Percentiles rank a stretch among this genome's conserved stretches.
Evolutionary conservation across 2,113 vertebrate species (phyloP).

Genomic region (Machaerirhynchus nigripectus): DNA sequence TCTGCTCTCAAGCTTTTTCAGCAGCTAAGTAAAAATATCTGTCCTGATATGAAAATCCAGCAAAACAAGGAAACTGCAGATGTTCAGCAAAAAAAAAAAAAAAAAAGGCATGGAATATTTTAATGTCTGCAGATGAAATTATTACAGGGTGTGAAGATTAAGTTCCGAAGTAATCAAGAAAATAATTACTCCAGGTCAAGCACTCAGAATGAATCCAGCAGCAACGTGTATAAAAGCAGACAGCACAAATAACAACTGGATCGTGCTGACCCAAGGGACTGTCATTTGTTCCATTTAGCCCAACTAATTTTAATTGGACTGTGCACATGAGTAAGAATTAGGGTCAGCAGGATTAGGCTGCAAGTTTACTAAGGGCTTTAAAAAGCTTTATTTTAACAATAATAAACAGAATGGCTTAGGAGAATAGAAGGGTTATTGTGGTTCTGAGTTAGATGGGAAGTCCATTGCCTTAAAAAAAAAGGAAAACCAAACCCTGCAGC

Average conservation of each 20-base stretch:
- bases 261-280: rapidly evolving
- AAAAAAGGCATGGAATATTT: background rate
- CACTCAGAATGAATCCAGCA: background rate
- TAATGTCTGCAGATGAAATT: background rate
- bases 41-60: background rate
- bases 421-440: conserved; percentile 8
- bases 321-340: background rate
- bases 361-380: conserved; percentile 17
- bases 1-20: background rate
- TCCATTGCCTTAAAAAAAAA: background rate
- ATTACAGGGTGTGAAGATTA: background rate
- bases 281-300: background rate
- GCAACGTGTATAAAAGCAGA: background rate
- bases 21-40: background rate
- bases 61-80: conserved; percentile 1
- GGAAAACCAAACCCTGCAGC: background rate
- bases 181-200: background rate
- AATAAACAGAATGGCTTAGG: background rate
- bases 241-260: background rate
- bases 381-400: conserved; percentile 42
- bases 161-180: background rate
- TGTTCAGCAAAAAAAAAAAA: background rate
- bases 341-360: conserved; percentile 15
- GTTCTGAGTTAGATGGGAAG: background rate
- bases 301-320: conserved; percentile 27